Percentiles rank a stretch among this genome's conserved stretches.
Evolutionary conservation across 2,797 vertebrate species (phyloP).

Genomic region (Eurystomus glaucurus): DNA sequence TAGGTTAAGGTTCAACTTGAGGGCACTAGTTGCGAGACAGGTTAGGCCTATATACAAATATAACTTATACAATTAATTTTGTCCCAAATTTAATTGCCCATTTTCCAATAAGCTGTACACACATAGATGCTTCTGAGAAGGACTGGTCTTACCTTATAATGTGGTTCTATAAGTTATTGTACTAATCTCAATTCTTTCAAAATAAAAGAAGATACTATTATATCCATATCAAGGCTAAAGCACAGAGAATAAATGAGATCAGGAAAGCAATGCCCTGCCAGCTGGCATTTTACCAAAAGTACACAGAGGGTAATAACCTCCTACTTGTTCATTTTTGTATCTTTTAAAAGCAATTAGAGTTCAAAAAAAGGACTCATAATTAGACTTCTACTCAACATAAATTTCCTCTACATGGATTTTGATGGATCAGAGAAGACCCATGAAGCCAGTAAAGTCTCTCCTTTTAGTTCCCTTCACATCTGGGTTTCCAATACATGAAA

Average conservation of each 20-base stretch:
- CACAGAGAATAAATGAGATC: background rate
- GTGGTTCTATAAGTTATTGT: background rate
- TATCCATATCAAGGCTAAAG: background rate
- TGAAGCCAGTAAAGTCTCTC: background rate
- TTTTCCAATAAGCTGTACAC: background rate
- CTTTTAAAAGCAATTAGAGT: slow-evolving; percentile 18
- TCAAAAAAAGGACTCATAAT: background rate
- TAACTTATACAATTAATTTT: background rate
- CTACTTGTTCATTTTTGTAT: background rate
- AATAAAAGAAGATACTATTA: background rate
- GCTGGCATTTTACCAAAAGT: background rate
- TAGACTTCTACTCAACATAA: background rate
- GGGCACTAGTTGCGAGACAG: background rate
- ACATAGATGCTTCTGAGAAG: background rate
- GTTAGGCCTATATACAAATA: background rate
- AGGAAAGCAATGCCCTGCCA: background rate
- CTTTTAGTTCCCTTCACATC: background rate
- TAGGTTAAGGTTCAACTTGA: background rate
- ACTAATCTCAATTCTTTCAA: background rate
- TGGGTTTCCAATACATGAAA: background rate
- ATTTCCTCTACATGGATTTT: background rate
- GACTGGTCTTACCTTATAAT: background rate
- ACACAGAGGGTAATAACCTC: background rate
- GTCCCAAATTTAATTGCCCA: background rate
- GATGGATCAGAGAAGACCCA: background rate